Evolutionary conservation across 2,797 vertebrate species (phyloP).

Genomic region (Hypotaenidia okinawae): DNA sequence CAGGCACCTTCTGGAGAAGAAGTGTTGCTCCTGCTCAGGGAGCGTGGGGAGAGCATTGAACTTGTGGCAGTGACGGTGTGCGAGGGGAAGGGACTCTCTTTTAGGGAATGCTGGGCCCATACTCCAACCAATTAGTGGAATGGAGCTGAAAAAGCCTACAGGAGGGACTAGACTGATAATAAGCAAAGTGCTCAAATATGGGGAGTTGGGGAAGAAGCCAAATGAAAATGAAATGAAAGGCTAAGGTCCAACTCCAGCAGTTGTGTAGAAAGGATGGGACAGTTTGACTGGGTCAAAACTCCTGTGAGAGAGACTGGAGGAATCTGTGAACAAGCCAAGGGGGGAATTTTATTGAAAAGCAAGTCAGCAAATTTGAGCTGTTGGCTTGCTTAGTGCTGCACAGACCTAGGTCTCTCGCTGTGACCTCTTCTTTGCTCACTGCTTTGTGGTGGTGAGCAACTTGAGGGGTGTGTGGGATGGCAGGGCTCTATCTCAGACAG

Average conservation of each 20-base stretch:
- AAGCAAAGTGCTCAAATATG: slow-evolving; percentile 61
- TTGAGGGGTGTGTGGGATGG: neutral
- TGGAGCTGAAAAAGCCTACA: slow-evolving; percentile 44
- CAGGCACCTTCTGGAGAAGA: slow-evolving; percentile 18
- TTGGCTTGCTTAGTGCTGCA: neutral
- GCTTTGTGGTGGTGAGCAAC: neutral
- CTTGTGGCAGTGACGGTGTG: fast-evolving
- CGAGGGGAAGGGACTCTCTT: neutral
- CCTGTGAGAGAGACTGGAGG: neutral
- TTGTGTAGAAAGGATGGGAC: slow-evolving; percentile 4
- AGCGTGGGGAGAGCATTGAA: neutral
- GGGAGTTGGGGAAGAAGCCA: slow-evolving; percentile 69
- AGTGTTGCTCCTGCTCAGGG: neutral
- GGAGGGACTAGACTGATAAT: slow-evolving; percentile 50
- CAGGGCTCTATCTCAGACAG: neutral
- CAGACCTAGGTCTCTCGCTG: neutral
- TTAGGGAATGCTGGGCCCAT: neutral
- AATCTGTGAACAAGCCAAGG: neutral
- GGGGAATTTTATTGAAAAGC: neutral
- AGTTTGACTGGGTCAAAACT: slow-evolving; percentile 14
- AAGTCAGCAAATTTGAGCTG: slow-evolving; percentile 3
- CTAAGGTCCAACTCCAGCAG: slow-evolving; percentile 51
- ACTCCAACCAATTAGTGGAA: slow-evolving; percentile 50
- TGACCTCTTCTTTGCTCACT: neutral
- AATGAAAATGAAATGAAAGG: slow-evolving; percentile 72